Evolutionary conservation across 2,888 invertebrate species (phyloP), one percentile per base, ranked within the genome.

Genomic region (Artemia sinica): DNA sequence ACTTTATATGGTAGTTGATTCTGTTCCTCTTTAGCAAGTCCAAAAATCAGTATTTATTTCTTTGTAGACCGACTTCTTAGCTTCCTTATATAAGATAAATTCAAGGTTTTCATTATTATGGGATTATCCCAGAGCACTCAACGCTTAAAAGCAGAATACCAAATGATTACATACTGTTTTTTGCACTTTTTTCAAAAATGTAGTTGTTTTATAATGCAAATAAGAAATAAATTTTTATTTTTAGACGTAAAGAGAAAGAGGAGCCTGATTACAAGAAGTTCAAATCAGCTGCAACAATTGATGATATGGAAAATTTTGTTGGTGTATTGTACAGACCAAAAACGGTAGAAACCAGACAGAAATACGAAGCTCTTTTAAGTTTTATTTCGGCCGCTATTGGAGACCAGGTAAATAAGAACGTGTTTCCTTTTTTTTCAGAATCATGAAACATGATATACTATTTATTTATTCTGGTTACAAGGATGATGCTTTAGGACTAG

Each of bases 381-480:
- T 95, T 97, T 76, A 91, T 99, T 77, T 96, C 97, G 81, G 93
- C 93, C 75, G 91, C 95, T 0, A 82, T 99, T 0, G 96, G 97
- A 0, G 98, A 98, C 80, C 84, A 83, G 78, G 82, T 77, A 71
- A 63, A 71, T 68, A 2, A 41, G 41, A 41, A 41, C 6, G 41
- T 41, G 41, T 41, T 41, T 41, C 6, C 41, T 6, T 41, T 41
- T 28, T 28, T 41, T 41, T 41, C 41, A 41, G 41, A 6, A 41
- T 41, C 41, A 41, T 41, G 41, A 41, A 18, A 18, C 18, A 18
- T 41, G 3, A 41, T 41, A 41, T 41, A 41, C 41, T 41, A 41
- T 41, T 41, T 41, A 41, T 41, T 41, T 5, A 41, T 41, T 41
- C 41, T 41, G 41, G 41, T 41, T 1, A 41, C 41, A 41, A 6